phyloP scores from a whole-genome alignment of 2,888 invertebrate species.

The Lasioglossum villosulum region DNA sequence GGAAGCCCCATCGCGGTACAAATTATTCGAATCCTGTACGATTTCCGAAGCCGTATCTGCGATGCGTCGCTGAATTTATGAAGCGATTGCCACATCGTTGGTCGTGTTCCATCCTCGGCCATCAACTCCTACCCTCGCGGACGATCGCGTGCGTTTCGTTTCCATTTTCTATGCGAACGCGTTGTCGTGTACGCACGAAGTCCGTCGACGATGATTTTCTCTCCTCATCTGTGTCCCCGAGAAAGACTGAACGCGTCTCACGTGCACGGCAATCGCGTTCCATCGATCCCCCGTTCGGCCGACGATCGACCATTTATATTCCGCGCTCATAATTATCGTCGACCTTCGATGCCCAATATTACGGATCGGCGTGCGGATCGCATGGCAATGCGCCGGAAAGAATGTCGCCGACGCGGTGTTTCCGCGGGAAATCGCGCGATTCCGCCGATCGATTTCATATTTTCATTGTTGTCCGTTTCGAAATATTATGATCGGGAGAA shows the following conservation, averaged over 20 bases:
- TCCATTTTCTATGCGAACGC: slow-evolving; percentile 46
- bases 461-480: neutral
- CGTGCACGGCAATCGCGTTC: slow-evolving; percentile 63
- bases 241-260: slow-evolving; percentile 55
- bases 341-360: slow-evolving; percentile 71
- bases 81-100: slow-evolving; percentile 79
- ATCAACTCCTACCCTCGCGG: neutral
- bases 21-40: slow-evolving; percentile 84
- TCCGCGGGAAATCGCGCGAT: slow-evolving; percentile 52
- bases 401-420: slow-evolving; percentile 14
- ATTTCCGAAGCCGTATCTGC: slow-evolving; percentile 84
- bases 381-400: slow-evolving; percentile 61
- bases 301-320: slow-evolving; percentile 70
- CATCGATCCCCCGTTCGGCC: slow-evolving; percentile 56
- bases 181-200: neutral
- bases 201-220: slow-evolving; percentile 20
- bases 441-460: neutral
- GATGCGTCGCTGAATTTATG: slow-evolving; percentile 80
- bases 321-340: slow-evolving; percentile 68
- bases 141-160: neutral
- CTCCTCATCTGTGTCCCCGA: neutral
- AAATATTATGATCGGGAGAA: neutral
- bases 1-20: slow-evolving; percentile 78
- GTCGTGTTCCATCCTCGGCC: neutral
- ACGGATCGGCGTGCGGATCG: slow-evolving; percentile 56